Evolutionary conservation across 2,113 vertebrate species (phyloP).

Genomic region (Uria aalge): DNA sequence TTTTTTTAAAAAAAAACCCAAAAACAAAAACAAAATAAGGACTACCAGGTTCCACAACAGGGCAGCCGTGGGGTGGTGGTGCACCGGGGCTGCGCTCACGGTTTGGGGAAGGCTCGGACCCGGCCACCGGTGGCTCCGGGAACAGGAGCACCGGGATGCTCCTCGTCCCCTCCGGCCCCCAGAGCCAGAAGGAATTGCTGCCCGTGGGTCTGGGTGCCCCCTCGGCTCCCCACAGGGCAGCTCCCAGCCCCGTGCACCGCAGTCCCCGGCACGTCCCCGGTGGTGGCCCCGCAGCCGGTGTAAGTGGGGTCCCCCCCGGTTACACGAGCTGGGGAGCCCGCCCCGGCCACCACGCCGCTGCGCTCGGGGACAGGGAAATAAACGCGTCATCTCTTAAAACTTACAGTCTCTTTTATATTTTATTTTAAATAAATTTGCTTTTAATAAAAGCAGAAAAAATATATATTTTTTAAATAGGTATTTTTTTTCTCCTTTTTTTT

Average conservation of each 20-base stretch:
- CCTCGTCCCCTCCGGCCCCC: neutral
- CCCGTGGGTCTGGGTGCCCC: neutral
- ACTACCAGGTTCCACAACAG: neutral
- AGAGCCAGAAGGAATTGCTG: neutral
- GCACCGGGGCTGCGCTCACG: neutral
- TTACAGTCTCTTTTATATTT: conserved; percentile 60
- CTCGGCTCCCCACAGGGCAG: neutral
- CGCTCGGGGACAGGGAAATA: conserved; percentile 17
- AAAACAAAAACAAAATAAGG: neutral
- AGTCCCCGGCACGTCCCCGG: neutral
- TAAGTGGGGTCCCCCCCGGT: neutral
- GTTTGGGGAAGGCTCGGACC: neutral
- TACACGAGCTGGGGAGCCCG: neutral
- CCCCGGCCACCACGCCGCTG: neutral
- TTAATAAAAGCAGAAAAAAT: conserved; percentile 77
- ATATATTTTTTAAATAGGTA: conserved; percentile 70
- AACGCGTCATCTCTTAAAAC: conserved; percentile 33
- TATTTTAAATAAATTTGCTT: conserved; percentile 78
- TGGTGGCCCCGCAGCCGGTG: neutral
- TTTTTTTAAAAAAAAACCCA: neutral
- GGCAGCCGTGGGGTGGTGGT: neutral
- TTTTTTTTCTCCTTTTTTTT: neutral
- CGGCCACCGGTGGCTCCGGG: neutral
- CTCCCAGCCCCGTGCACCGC: no score
- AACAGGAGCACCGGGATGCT: neutral